A percentile compares a stretch with the other conserved stretches of the same genome.
Conservation (phyloP, 53 echinoderm and acorn worm genomes). For the Holothuria scabra region DNA sequence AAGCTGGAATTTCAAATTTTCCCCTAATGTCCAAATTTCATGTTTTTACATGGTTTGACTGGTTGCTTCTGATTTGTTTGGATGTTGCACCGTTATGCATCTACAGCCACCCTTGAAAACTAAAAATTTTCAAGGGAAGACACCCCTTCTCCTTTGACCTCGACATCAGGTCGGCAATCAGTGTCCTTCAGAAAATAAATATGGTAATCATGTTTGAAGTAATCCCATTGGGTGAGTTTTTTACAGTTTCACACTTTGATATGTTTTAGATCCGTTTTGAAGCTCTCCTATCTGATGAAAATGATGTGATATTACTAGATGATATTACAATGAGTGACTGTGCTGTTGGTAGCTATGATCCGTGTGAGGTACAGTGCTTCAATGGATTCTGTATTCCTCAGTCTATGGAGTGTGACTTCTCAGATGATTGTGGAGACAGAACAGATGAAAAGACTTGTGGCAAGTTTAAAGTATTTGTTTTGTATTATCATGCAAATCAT, state of each 20-base stretch:
- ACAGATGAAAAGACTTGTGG: slow-evolving; percentile 88
- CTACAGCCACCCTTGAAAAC: not conserved
- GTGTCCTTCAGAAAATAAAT: not conserved
- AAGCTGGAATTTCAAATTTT: too few relatives aligned
- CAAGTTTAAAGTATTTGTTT: slow-evolving; percentile 41
- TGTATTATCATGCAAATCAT: not conserved
- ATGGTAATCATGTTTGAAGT: not conserved
- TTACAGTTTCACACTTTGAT: not conserved
- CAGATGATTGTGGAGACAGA: slow-evolving; percentile 76
- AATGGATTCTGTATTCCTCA: slow-evolving; percentile 80
- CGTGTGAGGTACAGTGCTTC: slow-evolving; percentile 78
- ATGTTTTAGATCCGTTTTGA: slow-evolving; percentile 73
- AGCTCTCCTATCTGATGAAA: slow-evolving; percentile 32
- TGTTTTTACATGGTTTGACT: too few relatives aligned
- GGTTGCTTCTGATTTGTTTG: too few relatives aligned
- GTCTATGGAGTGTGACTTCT: slow-evolving; percentile 80
- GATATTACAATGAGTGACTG: slow-evolving; percentile 77
- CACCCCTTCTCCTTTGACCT: too few relatives aligned
- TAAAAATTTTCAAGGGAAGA: not conserved
- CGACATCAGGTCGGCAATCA: too few relatives aligned
- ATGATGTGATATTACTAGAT: slow-evolving; percentile 74
- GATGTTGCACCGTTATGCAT: too few relatives aligned
- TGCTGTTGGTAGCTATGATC: slow-evolving; percentile 56
- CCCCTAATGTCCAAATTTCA: too few relatives aligned
- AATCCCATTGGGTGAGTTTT: not conserved